Percentiles rank a stretch among this genome's conserved stretches.
Conservation (phyloP, 2,797 vertebrate species). For the Thunnus albacares region DNA sequence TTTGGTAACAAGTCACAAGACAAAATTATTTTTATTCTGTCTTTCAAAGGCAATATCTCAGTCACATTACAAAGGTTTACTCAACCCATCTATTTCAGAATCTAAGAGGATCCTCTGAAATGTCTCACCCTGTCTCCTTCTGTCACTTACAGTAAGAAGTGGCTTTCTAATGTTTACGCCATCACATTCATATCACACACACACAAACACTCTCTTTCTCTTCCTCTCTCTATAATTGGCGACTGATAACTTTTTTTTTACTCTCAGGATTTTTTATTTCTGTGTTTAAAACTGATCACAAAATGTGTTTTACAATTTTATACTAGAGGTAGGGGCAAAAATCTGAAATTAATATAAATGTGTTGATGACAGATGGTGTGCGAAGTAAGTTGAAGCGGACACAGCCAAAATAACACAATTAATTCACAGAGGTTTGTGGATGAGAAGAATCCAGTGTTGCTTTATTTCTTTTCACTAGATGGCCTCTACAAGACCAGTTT, state of each 20-base stretch:
- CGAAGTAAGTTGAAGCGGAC: conserved; percentile 36
- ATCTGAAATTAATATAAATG: conserved; percentile 21
- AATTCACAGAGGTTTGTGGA: conserved; percentile 77
- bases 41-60: conserved; percentile 25
- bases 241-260: neutral
- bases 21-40: conserved; percentile 11
- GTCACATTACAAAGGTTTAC: conserved; percentile 23
- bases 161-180: conserved; percentile 30
- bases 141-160: conserved; percentile 21
- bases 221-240: neutral
- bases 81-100: conserved; percentile 2
- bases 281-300: conserved; percentile 11
- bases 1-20: conserved; percentile 15
- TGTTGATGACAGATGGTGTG: conserved; percentile 30
- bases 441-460: conserved; percentile 87
- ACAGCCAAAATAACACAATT: conserved; percentile 62
- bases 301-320: neutral
- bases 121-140: conserved; percentile 20
- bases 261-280: neutral
- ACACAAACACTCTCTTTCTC: neutral
- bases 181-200: conserved; percentile 56
- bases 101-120: conserved; percentile 15
- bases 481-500: conserved; percentile 82
- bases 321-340: conserved; percentile 1
- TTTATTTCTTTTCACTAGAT: conserved; percentile 85